phyloP scores from a whole-genome alignment of 2,797 vertebrate genomes.

The Schizopygopsis malacanthus region DNA sequence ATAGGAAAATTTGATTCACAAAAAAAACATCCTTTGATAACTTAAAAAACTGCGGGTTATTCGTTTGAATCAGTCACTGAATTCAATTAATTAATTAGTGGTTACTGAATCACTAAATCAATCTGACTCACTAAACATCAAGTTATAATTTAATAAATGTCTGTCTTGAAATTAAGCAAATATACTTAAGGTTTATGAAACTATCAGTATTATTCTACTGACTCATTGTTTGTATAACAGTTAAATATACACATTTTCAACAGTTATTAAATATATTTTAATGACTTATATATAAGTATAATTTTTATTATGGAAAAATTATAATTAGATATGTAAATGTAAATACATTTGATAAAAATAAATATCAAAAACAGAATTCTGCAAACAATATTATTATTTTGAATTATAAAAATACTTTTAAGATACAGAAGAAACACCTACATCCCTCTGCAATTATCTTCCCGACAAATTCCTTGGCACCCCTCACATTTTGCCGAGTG shows the following conservation, averaged over 20 bases:
- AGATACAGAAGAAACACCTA: constrained; percentile 68
- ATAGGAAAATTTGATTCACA: neutral
- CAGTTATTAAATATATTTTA: too few relatives aligned
- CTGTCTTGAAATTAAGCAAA: too few relatives aligned
- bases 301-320: neutral
- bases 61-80: neutral
- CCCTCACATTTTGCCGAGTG: constrained; percentile 80
- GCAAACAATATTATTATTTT: neutral
- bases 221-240: too few relatives aligned
- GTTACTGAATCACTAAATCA: neutral
- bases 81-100: too few relatives aligned
- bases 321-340: too few relatives aligned
- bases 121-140: neutral
- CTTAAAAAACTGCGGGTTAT: neutral
- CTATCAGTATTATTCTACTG: too few relatives aligned
- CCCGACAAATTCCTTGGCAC: constrained; percentile 82
- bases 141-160: too few relatives aligned
- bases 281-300: neutral
- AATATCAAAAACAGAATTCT: neutral
- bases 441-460: constrained; percentile 84
- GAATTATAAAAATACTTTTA: neutral
- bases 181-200: too few relatives aligned
- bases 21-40: too few relatives aligned
- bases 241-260: too few relatives aligned
- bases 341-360: neutral